A percentile compares a stretch with the other conserved stretches of the same genome.
Conservation (phyloP, 2,113 vertebrate genomes). For the Oncorhynchus gorbuscha region DNA sequence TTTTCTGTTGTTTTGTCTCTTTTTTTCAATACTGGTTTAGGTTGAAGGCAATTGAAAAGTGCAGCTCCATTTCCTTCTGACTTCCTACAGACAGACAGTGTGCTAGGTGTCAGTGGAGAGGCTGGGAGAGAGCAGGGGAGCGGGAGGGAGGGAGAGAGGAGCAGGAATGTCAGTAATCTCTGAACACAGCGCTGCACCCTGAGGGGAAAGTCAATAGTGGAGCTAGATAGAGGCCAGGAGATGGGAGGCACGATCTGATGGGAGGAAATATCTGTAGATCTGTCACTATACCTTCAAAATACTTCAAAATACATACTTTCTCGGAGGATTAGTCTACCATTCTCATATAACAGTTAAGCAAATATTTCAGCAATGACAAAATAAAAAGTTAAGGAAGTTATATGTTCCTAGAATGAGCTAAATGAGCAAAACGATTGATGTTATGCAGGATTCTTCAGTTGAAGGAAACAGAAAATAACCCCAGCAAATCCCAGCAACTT, state of each 20-base stretch:
- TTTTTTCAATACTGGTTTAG: conserved; percentile 26
- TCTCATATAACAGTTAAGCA: neutral
- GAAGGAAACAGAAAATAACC: neutral
- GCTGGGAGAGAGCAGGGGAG: conserved; percentile 25
- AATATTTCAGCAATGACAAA: no score
- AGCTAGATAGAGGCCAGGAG: conserved; percentile 67
- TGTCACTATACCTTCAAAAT: conserved; percentile 58
- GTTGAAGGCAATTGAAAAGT: conserved; percentile 5
- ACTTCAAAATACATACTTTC: conserved; percentile 11
- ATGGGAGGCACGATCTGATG: conserved; percentile 65
- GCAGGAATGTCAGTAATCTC: conserved; percentile 70
- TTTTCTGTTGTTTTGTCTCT: conserved; percentile 9
- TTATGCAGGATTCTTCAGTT: neutral
- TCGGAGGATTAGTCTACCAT: neutral
- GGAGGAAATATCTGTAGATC: conserved; percentile 64
- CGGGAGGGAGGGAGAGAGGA: conserved; percentile 45
- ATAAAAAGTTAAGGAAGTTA: neutral
- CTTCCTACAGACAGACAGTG: neutral
- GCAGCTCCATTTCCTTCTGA: no score
- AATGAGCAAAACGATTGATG: neutral
- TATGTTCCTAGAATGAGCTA: no score
- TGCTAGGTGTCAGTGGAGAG: conserved; percentile 4
- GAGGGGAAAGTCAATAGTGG: conserved; percentile 69
- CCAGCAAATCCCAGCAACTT: conserved; percentile 47
- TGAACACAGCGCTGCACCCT: conserved; percentile 64